Percentiles rank a stretch among this genome's conserved stretches.
These are phyloP conservation scores for Sesamia inferens DNA, from an alignment of 2,888 invertebrate genomes.

Conservation along the genomic window DNA sequence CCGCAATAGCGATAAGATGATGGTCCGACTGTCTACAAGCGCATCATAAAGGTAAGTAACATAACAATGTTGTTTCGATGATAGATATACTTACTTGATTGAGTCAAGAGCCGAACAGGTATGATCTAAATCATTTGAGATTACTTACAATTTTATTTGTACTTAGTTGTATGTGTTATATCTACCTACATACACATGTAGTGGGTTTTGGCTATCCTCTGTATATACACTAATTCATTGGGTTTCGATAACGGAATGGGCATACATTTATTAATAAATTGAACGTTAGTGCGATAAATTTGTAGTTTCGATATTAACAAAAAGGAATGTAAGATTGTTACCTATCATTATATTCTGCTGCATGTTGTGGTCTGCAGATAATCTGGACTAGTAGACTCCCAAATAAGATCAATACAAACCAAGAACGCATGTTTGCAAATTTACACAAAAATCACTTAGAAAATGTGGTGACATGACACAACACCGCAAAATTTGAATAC, in stretches of 20 bases:
- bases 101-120: not conserved
- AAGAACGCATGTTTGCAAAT: constrained; percentile 70
- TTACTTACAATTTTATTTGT: not conserved
- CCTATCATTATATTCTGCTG: constrained; percentile 72
- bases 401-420: constrained; percentile 63
- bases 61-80: not conserved
- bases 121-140: not conserved
- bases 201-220: not conserved
- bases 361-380: constrained; percentile 69
- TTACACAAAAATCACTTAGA: constrained; percentile 62
- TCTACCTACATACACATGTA: not conserved
- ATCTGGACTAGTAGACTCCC: constrained; percentile 57
- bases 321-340: constrained; percentile 60
- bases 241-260: not conserved
- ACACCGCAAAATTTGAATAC: constrained; percentile 59
- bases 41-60: not conserved
- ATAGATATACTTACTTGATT: constrained; percentile 24
- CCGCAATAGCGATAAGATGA: not conserved
- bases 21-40: not conserved
- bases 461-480: constrained; percentile 66
- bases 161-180: not conserved
- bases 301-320: not conserved
- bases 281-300: not conserved
- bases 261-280: not conserved
- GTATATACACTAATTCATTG: not conserved